Conservation (phyloP, 2,797 vertebrate species). For the Xenops minutus region DNA sequence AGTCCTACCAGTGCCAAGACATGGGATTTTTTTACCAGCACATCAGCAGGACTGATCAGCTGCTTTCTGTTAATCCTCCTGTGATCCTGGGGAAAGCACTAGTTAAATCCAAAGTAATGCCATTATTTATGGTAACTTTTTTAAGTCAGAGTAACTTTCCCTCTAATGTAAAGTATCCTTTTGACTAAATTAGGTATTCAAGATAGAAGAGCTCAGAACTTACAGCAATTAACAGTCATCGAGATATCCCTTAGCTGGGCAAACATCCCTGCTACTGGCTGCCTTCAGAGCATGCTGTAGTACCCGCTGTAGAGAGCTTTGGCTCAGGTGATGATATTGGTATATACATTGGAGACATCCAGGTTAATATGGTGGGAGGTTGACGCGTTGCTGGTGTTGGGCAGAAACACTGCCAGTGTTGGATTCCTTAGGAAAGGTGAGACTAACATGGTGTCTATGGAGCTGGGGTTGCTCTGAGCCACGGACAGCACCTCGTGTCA, state of each 20-base stretch:
- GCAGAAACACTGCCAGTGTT: background rate
- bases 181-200: background rate
- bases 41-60: background rate
- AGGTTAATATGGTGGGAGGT: background rate
- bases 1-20: background rate
- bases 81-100: background rate
- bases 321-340: background rate
- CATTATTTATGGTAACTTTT: background rate
- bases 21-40: background rate
- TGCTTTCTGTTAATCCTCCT: background rate
- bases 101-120: background rate
- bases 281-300: background rate
- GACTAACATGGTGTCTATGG: background rate
- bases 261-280: background rate
- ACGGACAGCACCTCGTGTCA: accelerated
- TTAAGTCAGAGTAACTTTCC: background rate
- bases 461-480: background rate
- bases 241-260: background rate
- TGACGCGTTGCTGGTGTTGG: background rate
- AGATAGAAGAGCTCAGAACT: background rate
- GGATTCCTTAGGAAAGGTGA: background rate
- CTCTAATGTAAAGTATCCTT: background rate
- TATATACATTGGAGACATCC: accelerated
- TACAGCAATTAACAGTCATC: background rate
- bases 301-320: background rate